A percentile compares a stretch with the other conserved stretches of the same genome.
These are phyloP conservation scores for Laupala kohalensis DNA, from an alignment of 1,140 invertebrate genomes.

Conservation along the genomic window DNA sequence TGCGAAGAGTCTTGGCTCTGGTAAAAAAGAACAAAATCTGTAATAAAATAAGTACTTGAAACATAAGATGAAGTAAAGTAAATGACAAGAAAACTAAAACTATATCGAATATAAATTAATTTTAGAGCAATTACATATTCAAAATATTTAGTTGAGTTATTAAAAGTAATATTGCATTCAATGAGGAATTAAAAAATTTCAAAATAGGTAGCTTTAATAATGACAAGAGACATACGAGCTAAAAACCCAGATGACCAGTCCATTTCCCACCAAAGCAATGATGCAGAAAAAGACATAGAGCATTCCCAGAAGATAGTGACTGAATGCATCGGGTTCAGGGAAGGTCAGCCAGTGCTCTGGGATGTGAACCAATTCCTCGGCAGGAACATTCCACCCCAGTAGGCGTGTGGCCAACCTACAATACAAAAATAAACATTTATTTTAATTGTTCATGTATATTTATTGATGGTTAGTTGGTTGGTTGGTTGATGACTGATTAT, in stretches of 20 bases:
- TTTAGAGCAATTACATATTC: no score
- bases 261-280: constrained; percentile 66
- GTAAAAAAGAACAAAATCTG: constrained; percentile 21
- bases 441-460: neutral
- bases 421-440: neutral
- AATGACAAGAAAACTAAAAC: no score
- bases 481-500: neutral
- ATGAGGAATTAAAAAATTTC: no score
- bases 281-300: constrained; percentile 69
- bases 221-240: constrained; percentile 42
- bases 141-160: no score
- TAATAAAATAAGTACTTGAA: no score
- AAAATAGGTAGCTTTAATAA: no score
- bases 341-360: constrained; percentile 70
- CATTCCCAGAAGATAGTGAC: constrained; percentile 69
- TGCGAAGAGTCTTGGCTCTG: constrained; percentile 69
- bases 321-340: constrained; percentile 61
- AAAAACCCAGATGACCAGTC: constrained; percentile 81
- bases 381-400: constrained; percentile 62
- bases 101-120: no score
- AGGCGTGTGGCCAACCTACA: constrained; percentile 28
- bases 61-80: no score
- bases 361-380: constrained; percentile 58
- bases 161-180: no score
- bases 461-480: neutral